Evolutionary conservation across 1,140 invertebrate genomes (phyloP), one percentile per base, ranked within the genome.

Genomic region (Neodiprion fabricii): DNA sequence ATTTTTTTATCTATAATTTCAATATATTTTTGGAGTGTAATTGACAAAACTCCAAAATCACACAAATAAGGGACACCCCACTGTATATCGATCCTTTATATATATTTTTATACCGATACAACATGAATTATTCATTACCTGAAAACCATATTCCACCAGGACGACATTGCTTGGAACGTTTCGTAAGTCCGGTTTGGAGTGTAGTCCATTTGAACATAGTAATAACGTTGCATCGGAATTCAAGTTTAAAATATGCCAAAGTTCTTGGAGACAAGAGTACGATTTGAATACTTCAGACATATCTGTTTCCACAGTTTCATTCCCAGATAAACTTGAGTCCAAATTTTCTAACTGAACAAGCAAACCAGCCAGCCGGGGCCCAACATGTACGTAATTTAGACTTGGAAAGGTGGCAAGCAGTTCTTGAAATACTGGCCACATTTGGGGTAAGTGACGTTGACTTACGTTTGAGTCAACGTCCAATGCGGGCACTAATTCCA

Each of bases 91-190:
- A 40, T 40, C 2, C 28, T 40, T 40, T 40, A 40, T 40, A 5
- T 40, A 40, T 40, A 0, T 5, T 40, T 40, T 40, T 40, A 40
- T 40, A 40, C 5, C 1, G 28, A 40, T 5, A 40, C 28, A 40
- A 40, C 28, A 40, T 53, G 48, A 67, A 72, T 23, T 67, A 23
- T 69, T 69, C 23, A 28, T 80, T 81, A 92, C 91, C 90, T 92
- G 89, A 84, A 93, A 92, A 50, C 92, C 92, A 83, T 93, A 93
- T 81, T 93, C 91, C 11, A 92, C 89, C 48, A 93, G 86, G 74
- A 93, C 87, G 70, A 92, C 86, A 81, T 92, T 90, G 14, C 88
- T 88, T 23, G 92, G 92, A 75, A 93, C 83, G 77, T 85, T 88
- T 12, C 83, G 80, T 78, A 85, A 86, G 74, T 86, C 86, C 2